phyloP scores from a whole-genome alignment of 2,888 invertebrate species.

The Scrobipalpa atriplicella region DNA sequence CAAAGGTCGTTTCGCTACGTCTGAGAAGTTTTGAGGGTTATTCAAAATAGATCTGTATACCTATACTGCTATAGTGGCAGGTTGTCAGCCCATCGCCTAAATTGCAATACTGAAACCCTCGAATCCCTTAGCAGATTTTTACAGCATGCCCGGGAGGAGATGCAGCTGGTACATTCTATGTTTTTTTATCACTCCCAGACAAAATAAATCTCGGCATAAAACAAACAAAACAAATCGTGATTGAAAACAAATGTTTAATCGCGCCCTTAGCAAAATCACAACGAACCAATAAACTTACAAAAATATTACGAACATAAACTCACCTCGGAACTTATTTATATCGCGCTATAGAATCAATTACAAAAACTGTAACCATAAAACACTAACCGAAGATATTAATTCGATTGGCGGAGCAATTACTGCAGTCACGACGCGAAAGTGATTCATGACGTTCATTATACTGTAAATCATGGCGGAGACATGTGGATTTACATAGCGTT shows the following conservation, averaged over 20 bases:
- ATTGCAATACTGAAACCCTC: too few species aligned
- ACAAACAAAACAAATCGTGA: neutral
- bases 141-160: too few species aligned
- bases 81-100: too few species aligned
- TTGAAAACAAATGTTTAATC: slow-evolving; percentile 1
- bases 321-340: slow-evolving; percentile 58
- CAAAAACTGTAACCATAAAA: slow-evolving; percentile 74
- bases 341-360: slow-evolving; percentile 70
- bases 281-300: slow-evolving; percentile 34
- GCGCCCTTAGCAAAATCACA: slow-evolving; percentile 29
- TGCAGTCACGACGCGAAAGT: slow-evolving; percentile 72
- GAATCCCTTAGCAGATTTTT: too few species aligned
- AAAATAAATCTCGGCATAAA: neutral
- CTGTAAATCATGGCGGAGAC: slow-evolving; percentile 65
- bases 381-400: slow-evolving; percentile 73
- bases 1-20: too few species aligned
- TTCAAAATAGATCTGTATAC: too few species aligned
- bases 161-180: too few species aligned
- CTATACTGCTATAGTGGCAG: too few species aligned
- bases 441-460: slow-evolving; percentile 71
- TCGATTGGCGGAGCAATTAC: slow-evolving; percentile 80
- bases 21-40: too few species aligned
- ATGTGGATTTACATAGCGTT: slow-evolving; percentile 68
- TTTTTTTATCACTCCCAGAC: too few species aligned
- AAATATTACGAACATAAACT: slow-evolving; percentile 48